Conservation (phyloP, 2,797 vertebrate species). For the Melanotaenia pygmaea region DNA sequence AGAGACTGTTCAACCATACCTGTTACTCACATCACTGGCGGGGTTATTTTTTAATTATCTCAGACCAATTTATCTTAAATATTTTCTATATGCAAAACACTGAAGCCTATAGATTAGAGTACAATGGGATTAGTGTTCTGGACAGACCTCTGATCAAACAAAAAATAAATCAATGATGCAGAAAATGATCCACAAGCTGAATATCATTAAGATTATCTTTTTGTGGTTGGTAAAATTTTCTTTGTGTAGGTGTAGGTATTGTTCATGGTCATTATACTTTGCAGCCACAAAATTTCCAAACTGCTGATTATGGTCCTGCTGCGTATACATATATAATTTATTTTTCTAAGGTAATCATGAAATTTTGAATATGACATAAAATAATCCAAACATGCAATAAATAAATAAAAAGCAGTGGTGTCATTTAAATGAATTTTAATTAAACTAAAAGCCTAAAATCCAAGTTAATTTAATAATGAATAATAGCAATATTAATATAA, state of each 20-base stretch:
- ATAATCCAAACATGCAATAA: not conserved
- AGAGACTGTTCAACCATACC: not conserved
- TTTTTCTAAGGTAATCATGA: not conserved
- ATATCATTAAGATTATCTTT: not conserved
- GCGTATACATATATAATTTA: not conserved
- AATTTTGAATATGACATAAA: not conserved
- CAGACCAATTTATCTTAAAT: not conserved
- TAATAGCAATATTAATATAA: not conserved
- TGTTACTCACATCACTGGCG: not conserved
- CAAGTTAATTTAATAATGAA: not conserved
- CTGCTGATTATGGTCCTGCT: not conserved
- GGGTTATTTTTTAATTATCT: not conserved
- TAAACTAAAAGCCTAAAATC: not conserved
- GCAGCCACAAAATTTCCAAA: slow-evolving; percentile 11
- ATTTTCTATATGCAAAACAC: not conserved
- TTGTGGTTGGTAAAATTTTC: not conserved
- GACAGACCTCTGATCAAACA: not conserved
- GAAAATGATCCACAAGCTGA: not conserved
- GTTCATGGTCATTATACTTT: not conserved
- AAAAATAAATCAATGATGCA: not conserved
- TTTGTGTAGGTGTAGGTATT: slow-evolving; percentile 18
- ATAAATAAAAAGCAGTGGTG: not conserved
- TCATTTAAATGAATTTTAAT: not conserved
- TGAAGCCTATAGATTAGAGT: not conserved
- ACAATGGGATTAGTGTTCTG: not conserved